Evolutionary conservation across 2,888 invertebrate species (phyloP).

Genomic region (Melanostoma scalare): DNA sequence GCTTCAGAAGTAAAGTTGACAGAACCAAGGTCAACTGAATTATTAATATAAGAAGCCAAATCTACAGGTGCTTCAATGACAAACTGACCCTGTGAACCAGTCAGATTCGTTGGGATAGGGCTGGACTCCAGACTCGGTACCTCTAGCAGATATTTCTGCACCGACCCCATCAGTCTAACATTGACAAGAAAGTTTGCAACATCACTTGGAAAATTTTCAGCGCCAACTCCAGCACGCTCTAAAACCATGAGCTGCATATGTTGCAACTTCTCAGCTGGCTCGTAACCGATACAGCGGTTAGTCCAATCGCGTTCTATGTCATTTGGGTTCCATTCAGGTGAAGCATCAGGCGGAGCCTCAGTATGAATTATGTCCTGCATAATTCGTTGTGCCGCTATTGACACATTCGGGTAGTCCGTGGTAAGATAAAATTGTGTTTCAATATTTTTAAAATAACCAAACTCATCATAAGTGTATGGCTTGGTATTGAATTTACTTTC

Average conservation of each 20-base stretch:
- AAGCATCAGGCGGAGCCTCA: neutral
- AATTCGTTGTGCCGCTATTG: slow-evolving; percentile 24
- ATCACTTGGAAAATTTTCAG: slow-evolving; percentile 23
- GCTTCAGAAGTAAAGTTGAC: no score
- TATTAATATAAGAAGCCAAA: no score
- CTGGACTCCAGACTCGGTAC: slow-evolving; percentile 7
- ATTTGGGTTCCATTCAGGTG: slow-evolving; percentile 3
- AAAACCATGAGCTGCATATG: slow-evolving; percentile 13
- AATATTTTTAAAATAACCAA: slow-evolving; percentile 25
- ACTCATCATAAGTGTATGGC: slow-evolving; percentile 4
- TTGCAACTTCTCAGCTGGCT: slow-evolving; percentile 8
- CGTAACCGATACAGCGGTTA: slow-evolving; percentile 37
- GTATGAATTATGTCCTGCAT: slow-evolving; percentile 27
- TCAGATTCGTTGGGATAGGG: no score
- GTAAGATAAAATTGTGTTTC: slow-evolving; percentile 1
- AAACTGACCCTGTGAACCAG: no score
- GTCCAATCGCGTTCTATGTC: slow-evolving; percentile 32
- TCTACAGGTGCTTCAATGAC: no score
- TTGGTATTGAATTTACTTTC: slow-evolving; percentile 46
- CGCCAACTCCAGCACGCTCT: slow-evolving; percentile 8
- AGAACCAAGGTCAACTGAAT: no score
- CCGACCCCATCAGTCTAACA: slow-evolving; percentile 29
- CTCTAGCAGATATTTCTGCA: slow-evolving; percentile 40
- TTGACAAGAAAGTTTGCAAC: slow-evolving; percentile 22
- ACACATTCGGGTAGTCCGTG: slow-evolving; percentile 21